Evolutionary conservation across 2,888 invertebrate genomes (phyloP), one percentile per base, ranked within the genome.

Genomic region (Alentia gelatinosa): DNA sequence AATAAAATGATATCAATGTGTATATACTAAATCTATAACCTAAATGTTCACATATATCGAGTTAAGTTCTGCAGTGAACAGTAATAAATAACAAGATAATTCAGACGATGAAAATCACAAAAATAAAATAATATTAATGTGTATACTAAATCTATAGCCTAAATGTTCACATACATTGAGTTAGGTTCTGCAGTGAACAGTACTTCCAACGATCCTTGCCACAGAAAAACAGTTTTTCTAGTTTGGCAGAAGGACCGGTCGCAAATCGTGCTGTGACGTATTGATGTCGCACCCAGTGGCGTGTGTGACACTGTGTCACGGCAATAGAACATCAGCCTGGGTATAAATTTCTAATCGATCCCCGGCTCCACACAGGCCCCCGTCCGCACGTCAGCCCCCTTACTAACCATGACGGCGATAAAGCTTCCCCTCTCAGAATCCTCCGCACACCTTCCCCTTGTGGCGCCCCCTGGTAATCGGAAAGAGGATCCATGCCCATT

Each of bases 401-500:
- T 19, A 19, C 56, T 5, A 56, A 19, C 47, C 47, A 56, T n/a
- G 56, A n/a, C 56, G n/a, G n/a, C 56, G n/a, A 56, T 56, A 56
- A 56, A 56, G 56, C 56, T 5, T 3, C 12, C 23, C n/a, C n/a
- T n/a, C n/a, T 3, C 5, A 3, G 19, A 5, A 19, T 56, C 56
- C 12, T n/a, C 3, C 9, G 3, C 23, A 56, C 56, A 56, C 19
- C 56, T 56, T 12, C n/a, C 23, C 9, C n/a, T n/a, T 3, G 56
- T 56, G 12, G 56, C 56, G 56, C 56, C 56, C 56, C 5, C 56
- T 56, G 56, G n/a, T 56, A n/a, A 56, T 56, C 56, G 3, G 68
- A 68, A 68, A 68, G 68, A 68, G n/a, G 68, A 68, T 26, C 68
- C 68, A 5, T 26, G 68, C 68, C 68, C 68, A 68, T 68, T 68